These are phyloP conservation scores for Spilosoma lubricipeda DNA, from an alignment of 2,888 invertebrate genomes.

Conservation along the genomic window DNA sequence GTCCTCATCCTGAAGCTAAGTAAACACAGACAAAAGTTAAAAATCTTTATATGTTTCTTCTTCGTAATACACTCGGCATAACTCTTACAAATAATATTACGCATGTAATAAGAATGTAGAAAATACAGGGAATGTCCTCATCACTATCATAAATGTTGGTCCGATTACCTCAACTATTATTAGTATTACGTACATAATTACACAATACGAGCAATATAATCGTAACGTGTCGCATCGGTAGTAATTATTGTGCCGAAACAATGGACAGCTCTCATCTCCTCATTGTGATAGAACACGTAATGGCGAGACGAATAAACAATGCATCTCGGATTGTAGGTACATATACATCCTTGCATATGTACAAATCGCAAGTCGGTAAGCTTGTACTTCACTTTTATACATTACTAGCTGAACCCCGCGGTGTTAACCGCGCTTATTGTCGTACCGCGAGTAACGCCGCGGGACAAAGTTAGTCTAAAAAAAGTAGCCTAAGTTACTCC, in stretches of 20 bases:
- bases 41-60: not conserved
- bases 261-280: constrained; percentile 25
- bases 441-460: no score
- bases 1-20: no score
- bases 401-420: no score
- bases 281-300: constrained; percentile 44
- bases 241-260: constrained; percentile 36
- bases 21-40: not conserved
- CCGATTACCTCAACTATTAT: constrained; percentile 16
- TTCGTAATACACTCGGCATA: not conserved
- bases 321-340: constrained; percentile 10
- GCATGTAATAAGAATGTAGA: not conserved
- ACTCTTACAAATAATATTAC: not conserved
- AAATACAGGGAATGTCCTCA: not conserved
- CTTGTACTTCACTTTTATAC: not conserved
- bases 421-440: no score
- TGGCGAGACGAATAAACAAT: constrained; percentile 10
- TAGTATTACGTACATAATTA: constrained; percentile 25
- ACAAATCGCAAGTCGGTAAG: not conserved
- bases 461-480: no score
- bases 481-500: no score
- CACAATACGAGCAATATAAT: constrained; percentile 23
- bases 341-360: not conserved
- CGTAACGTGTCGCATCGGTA: constrained; percentile 20
- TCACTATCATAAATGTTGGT: not conserved